Percentiles rank a stretch among this genome's conserved stretches.
Evolutionary conservation across 1,140 invertebrate genomes (phyloP).

Genomic region (Solenopsis invicta): DNA sequence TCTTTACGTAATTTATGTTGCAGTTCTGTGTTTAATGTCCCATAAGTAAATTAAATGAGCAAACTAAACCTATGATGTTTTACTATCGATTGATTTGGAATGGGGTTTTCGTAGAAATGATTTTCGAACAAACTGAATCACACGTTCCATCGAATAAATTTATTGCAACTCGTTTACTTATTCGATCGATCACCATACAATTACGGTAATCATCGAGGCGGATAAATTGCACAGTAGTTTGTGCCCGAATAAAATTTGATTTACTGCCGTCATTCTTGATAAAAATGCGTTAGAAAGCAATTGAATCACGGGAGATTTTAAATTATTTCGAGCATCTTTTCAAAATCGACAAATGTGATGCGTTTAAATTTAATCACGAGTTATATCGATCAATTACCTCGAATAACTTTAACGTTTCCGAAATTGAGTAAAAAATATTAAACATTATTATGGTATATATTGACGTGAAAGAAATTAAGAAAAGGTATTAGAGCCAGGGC

Average conservation of each 20-base stretch:
- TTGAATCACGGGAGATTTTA: background rate
- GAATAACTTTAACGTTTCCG: background rate
- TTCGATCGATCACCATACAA: conserved; percentile 18
- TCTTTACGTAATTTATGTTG: background rate
- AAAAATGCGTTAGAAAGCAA: conserved; percentile 10
- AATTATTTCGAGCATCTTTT: background rate
- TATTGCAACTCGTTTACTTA: background rate
- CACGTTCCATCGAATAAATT: background rate
- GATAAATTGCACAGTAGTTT: conserved; percentile 22
- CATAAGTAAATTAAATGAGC: conserved; percentile 10
- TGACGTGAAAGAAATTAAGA: conserved; percentile 30
- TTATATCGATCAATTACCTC: background rate
- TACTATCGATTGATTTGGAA: background rate
- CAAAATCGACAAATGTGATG: background rate
- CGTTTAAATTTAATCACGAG: background rate
- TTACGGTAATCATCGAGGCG: background rate
- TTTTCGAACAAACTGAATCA: conserved; percentile 3
- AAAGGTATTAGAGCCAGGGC: conserved; percentile 35
- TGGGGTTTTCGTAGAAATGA: background rate
- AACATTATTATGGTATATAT: conserved; percentile 13
- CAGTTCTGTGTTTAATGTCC: background rate
- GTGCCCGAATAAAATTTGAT: conserved; percentile 1
- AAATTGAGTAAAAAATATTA: background rate
- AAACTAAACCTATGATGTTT: background rate
- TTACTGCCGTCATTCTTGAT: background rate